Base-by-base conservation (phyloP, 1,140 invertebrate species). In the Drosophila athabasca region DNA sequence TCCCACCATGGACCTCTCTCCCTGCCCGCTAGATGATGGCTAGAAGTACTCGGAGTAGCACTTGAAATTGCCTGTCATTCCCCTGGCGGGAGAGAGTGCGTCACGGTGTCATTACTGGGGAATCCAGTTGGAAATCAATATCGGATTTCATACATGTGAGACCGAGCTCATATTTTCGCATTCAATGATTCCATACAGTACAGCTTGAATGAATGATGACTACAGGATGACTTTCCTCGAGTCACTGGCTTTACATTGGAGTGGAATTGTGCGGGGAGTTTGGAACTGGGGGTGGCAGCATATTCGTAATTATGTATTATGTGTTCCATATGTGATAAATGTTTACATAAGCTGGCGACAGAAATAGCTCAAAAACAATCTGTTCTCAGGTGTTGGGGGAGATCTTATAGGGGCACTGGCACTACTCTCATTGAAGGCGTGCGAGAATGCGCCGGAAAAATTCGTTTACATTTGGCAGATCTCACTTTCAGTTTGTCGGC, bases 51-150 rank as follows among this genome's bases (percentile, higher is more conserved):
- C 51, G 35, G 3, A 13, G 35, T 13, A 13, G 11, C 11, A 68
- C 64, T 69, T 69, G 64, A 24, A 65, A 31, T 44, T 11, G 51
- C 26, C 52, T 69, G 66, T 69, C 66, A 57, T 49, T 68, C 44
- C 64, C 51, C 68, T 57, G 49, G 64, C 45, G 51, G 24, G 11
- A 3, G 8, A 26, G 22, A 22, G 17, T 52, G 48, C 24, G 48
- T 49, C 51, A 52, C 64, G 64, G 52, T 44, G 35, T 13, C 11
- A 39, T 13, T 39, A 39, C 11, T 39, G 11, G 35, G 62, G 24
- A 68, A 57, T 26, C 51, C 24, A 19, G 52, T 35, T 26, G 6
- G 43, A 31, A 68, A 53, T 69, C 64, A 69, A 68, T 68, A 69
- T 68, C 64, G 24, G 19, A 35, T 69, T 69, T 57, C 31, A 65